Base-by-base conservation (phyloP, 2,888 invertebrate species). In the Sialis lutaria region DNA sequence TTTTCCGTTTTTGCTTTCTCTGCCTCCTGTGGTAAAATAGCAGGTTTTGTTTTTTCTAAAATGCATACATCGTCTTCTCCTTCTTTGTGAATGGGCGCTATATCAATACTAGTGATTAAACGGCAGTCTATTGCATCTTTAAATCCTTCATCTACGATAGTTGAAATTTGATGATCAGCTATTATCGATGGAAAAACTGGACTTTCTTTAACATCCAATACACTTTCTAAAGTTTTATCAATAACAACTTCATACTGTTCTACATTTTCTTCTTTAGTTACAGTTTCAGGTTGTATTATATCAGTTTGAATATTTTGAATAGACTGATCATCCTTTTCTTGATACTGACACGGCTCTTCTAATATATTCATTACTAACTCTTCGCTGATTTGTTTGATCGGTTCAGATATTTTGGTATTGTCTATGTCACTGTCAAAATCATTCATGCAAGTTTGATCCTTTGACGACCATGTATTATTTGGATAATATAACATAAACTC, bases 1-100 rank as follows among this genome's bases (percentile, higher is more conserved):
- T 49, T 45, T 52, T 50, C 32, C 50, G 47, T 33, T 53, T 49
- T 48, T 52, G 53, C 43, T 52, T 54, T 33, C 46, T 48, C 37
- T 46, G 49, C 40, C 47, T 46, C 37, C 47, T 44, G 22, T 22
- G 22, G 2, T 22, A 22, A 22, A 22, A 22, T 22, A 22, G 4
- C 22, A 22, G 22, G 22, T 22, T 22, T 22, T 22, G 22, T 22
- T 22, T 22, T 22, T 22, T 22, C 22, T 22, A 22, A 22, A 22
- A 22, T 22, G 22, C 22, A 22, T 22, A 42, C 31, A 9, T 31
- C 13, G 50, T 49, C 46, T 50, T 48, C 8, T 47, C 37, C 6
- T 43, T n/a, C n/a, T n/a, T n/a, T n/a, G n/a, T 32, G n/a, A 46
- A n/a, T 41, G 45, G 9, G 46, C 49, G 52, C 12, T 33, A 8